Conservation (phyloP, 2,113 vertebrate species). For the Percopsis transmontana region DNA sequence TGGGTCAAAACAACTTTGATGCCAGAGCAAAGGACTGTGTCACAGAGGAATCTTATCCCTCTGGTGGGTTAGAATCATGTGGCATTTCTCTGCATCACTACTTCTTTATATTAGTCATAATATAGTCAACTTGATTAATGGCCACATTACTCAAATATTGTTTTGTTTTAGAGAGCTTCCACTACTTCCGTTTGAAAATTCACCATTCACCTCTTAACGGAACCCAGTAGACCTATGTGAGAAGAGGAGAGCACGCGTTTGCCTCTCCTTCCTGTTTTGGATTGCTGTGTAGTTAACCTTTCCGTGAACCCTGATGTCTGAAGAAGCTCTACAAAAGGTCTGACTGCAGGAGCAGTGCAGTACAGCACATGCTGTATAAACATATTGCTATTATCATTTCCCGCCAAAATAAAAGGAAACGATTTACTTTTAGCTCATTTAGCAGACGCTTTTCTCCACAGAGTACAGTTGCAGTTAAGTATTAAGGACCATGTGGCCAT, state of each 20-base stretch:
- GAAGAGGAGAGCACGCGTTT: not conserved
- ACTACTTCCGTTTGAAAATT: too few relatives aligned
- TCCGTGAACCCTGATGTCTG: constrained; percentile 23
- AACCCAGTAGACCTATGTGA: too few relatives aligned
- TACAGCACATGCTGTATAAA: not conserved
- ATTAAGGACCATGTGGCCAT: too few relatives aligned
- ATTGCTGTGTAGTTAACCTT: constrained; percentile 8
- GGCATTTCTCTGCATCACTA: constrained; percentile 1
- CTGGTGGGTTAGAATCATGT: constrained; percentile 15
- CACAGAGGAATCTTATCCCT: not conserved
- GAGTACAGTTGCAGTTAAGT: too few relatives aligned
- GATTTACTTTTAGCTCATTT: too few relatives aligned
- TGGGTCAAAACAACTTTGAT: constrained; percentile 22
- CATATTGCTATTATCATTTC: not conserved
- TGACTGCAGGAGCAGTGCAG: constrained; percentile 18
- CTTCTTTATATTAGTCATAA: too few relatives aligned
- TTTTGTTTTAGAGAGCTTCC: too few relatives aligned
- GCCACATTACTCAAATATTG: too few relatives aligned
- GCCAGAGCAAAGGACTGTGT: not conserved
- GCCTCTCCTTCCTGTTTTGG: constrained; percentile 40
- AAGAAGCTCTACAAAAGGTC: not conserved
- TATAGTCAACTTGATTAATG: too few relatives aligned
- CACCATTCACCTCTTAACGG: too few relatives aligned
- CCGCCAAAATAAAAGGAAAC: too few relatives aligned
- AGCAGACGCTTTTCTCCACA: too few relatives aligned